phyloP scores from a whole-genome alignment of 2,797 vertebrate genomes.

The Hypotaenidia okinawae region DNA sequence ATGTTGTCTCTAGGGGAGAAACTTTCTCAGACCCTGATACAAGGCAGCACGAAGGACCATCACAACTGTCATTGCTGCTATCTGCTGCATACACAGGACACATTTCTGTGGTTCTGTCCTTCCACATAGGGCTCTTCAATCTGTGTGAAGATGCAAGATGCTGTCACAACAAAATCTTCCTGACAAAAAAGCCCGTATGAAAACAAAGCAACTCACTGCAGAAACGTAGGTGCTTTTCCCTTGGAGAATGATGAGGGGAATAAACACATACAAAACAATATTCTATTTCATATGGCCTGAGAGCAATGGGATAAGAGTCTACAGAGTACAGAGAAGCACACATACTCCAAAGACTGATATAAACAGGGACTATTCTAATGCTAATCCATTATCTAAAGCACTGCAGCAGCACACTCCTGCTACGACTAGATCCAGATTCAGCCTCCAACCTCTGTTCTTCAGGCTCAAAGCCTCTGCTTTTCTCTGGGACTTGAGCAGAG shows the following conservation, averaged over 20 bases:
- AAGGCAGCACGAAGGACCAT: background rate
- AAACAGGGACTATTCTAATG: background rate
- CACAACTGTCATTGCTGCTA: background rate
- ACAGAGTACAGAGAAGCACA: background rate
- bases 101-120: background rate
- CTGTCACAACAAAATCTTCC: background rate
- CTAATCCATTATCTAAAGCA: background rate
- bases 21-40: background rate
- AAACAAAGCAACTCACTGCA: background rate
- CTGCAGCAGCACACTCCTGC: background rate
- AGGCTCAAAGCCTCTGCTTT: background rate
- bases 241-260: background rate
- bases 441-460: background rate
- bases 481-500: background rate
- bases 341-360: background rate
- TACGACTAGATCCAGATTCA: background rate
- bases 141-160: background rate
- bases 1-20: background rate
- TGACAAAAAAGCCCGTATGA: background rate
- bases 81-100: background rate
- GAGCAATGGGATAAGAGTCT: background rate
- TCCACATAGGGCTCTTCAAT: background rate
- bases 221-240: background rate
- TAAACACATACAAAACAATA: background rate
- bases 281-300: background rate